Conservation (phyloP, 2,888 invertebrate species). For the Disparrhopalites patrizii region DNA sequence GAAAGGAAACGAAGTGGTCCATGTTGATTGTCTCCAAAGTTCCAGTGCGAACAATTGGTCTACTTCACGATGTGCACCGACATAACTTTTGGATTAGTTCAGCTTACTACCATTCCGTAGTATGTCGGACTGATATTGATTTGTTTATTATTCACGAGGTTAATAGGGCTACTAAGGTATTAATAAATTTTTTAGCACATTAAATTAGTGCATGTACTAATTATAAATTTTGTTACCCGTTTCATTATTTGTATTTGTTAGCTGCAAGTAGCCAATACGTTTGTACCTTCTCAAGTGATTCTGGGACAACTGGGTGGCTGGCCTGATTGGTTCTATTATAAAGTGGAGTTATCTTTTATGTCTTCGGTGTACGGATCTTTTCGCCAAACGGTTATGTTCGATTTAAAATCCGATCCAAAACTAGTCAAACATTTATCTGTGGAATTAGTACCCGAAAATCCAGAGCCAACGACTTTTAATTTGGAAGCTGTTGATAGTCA, state of each 20-base stretch:
- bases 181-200: background rate
- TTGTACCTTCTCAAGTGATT: conserved; percentile 39
- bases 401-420: conserved; percentile 65
- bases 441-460: conserved; percentile 56
- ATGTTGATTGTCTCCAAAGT: conserved; percentile 25
- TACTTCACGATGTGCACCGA: conserved; percentile 27
- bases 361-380: conserved; percentile 73
- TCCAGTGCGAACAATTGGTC: conserved; percentile 24
- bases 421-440: conserved; percentile 67
- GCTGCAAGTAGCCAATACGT: conserved; percentile 45
- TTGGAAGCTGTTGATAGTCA: background rate
- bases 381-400: conserved; percentile 71
- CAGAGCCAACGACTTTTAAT: background rate
- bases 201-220: background rate
- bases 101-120: conserved; percentile 24
- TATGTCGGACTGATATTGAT: conserved; percentile 18
- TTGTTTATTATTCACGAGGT: conserved; percentile 39
- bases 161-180: conserved; percentile 36
- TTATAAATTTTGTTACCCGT: background rate
- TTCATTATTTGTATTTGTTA: conserved; percentile 22
- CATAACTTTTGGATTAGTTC: conserved; percentile 28
- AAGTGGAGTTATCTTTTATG: conserved; percentile 59
- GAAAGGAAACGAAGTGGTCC: conserved; percentile 21
- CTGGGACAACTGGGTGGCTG: conserved; percentile 40
- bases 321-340: conserved; percentile 47